A percentile compares a stretch with the other conserved stretches of the same genome.
These are phyloP conservation scores for Drosophila guanche DNA, from an alignment of 1,140 invertebrate species.

Conservation along the genomic window DNA sequence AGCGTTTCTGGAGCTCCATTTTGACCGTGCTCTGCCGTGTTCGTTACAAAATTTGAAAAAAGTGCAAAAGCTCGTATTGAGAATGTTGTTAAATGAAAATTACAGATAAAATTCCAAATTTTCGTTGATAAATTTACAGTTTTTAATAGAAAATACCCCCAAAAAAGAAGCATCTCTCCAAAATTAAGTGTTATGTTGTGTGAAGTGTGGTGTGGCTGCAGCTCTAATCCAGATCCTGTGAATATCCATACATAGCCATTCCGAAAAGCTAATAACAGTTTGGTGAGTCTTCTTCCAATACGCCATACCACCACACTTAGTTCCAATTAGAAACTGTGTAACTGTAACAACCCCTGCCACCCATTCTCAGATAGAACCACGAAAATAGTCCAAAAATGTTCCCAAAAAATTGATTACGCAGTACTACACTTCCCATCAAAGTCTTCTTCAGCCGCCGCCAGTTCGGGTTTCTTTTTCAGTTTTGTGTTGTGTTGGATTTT, in stretches of 20 bases:
- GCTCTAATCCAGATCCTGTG: constrained; percentile 31
- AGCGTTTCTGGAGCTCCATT: neutral
- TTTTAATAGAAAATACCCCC: constrained; percentile 10
- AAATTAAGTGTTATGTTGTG: constrained; percentile 58
- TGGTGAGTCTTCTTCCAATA: constrained; percentile 57
- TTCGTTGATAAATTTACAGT: constrained; percentile 45
- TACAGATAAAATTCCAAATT: constrained; percentile 25
- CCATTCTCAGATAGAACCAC: constrained; percentile 25
- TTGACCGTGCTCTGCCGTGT: constrained; percentile 16
- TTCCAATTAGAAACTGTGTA: constrained; percentile 61
- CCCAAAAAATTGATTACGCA: constrained; percentile 75
- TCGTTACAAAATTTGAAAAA: constrained; percentile 38
- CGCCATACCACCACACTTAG: constrained; percentile 11
- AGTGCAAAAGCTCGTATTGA: constrained; percentile 48
- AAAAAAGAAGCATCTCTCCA: constrained; percentile 5
- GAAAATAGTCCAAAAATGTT: constrained; percentile 59
- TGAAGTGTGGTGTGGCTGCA: constrained; percentile 58
- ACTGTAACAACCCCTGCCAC: constrained; percentile 47
- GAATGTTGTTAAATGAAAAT: constrained; percentile 60
- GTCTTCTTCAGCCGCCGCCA: constrained; percentile 27
- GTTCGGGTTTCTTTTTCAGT: constrained; percentile 42
- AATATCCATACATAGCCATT: constrained; percentile 56
- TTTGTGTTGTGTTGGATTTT: constrained; percentile 62
- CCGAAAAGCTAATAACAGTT: constrained; percentile 27
- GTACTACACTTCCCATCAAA: constrained; percentile 42